Conservation (phyloP, 1,140 invertebrate genomes). For the Saxidomus purpurata region DNA sequence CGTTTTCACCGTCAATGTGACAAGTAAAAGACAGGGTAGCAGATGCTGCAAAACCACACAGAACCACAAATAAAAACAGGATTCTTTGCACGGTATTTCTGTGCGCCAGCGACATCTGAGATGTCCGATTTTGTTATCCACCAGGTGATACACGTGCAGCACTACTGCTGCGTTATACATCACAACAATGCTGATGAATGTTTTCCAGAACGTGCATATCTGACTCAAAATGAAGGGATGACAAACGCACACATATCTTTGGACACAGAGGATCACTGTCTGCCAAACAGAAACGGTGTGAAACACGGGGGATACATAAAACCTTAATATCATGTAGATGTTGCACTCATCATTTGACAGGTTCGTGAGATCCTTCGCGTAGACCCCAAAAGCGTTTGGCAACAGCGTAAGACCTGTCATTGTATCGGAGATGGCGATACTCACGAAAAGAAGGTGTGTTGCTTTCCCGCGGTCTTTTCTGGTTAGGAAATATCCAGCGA, state of each 20-base stretch:
- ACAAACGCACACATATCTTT: slow-evolving; percentile 62
- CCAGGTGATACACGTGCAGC: slow-evolving; percentile 48
- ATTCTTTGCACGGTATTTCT: slow-evolving; percentile 31
- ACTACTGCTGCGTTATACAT: not conserved
- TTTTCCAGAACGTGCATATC: slow-evolving; percentile 56
- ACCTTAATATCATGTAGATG: slow-evolving; percentile 20
- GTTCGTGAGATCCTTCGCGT: not conserved
- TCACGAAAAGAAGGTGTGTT: slow-evolving; percentile 47
- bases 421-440: slow-evolving; percentile 61
- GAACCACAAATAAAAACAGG: slow-evolving; percentile 61
- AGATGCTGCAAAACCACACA: slow-evolving; percentile 39
- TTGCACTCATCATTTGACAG: slow-evolving; percentile 11
- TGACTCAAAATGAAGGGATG: slow-evolving; percentile 54
- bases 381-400: slow-evolving; percentile 48
- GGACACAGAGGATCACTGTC: slow-evolving; percentile 49
- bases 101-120: slow-evolving; percentile 25
- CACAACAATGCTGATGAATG: slow-evolving; percentile 15
- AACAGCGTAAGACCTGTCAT: slow-evolving; percentile 40
- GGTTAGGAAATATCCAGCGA: slow-evolving; percentile 41
- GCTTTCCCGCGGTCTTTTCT: slow-evolving; percentile 41
- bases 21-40: slow-evolving; percentile 38
- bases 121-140: slow-evolving; percentile 1
- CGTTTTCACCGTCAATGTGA: slow-evolving; percentile 5
- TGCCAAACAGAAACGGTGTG: slow-evolving; percentile 64
- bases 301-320: slow-evolving; percentile 52